Conservation (phyloP, 1,140 invertebrate species). For the Drosophila varians region DNA sequence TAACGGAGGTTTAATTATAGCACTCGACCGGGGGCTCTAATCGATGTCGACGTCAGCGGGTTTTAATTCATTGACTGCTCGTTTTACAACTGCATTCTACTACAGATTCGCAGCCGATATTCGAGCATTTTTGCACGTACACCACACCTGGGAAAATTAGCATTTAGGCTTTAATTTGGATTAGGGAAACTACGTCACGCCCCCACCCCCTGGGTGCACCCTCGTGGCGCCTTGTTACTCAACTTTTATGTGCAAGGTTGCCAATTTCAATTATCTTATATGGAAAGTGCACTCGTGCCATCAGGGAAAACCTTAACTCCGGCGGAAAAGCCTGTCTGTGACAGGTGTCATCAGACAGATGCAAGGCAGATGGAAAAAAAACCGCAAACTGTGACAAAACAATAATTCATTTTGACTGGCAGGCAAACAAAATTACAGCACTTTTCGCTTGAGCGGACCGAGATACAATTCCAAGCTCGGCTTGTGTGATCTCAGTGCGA, state of each 20-base stretch:
- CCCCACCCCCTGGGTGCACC: not conserved
- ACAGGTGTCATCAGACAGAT: slow-evolving; percentile 33
- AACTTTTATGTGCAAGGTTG: slow-evolving; percentile 21
- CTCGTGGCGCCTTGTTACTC: slow-evolving; percentile 42
- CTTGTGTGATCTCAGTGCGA: slow-evolving; percentile 4
- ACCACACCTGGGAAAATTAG: slow-evolving; percentile 38
- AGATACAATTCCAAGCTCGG: not conserved
- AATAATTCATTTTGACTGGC: slow-evolving; percentile 31
- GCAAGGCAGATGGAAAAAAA: not conserved
- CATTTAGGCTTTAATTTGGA: slow-evolving; percentile 46
- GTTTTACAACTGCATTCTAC: slow-evolving; percentile 49
- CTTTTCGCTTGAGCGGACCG: slow-evolving; percentile 35
- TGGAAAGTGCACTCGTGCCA: slow-evolving; percentile 6
- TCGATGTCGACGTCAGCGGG: slow-evolving; percentile 46
- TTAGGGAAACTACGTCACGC: slow-evolving; percentile 13
- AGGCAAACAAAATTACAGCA: slow-evolving; percentile 46
- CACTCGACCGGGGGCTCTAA: not conserved
- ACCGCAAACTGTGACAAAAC: slow-evolving; percentile 34
- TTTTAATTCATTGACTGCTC: slow-evolving; percentile 54
- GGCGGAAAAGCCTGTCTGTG: slow-evolving; percentile 11
- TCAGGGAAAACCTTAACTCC: slow-evolving; percentile 15
- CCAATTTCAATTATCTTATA: slow-evolving; percentile 26
- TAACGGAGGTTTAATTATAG: slow-evolving; percentile 55
- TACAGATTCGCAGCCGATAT: slow-evolving; percentile 34
- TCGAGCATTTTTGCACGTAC: slow-evolving; percentile 67